Conservation (phyloP, 2,113 vertebrate genomes). For the Odontophorus gujanensis region DNA sequence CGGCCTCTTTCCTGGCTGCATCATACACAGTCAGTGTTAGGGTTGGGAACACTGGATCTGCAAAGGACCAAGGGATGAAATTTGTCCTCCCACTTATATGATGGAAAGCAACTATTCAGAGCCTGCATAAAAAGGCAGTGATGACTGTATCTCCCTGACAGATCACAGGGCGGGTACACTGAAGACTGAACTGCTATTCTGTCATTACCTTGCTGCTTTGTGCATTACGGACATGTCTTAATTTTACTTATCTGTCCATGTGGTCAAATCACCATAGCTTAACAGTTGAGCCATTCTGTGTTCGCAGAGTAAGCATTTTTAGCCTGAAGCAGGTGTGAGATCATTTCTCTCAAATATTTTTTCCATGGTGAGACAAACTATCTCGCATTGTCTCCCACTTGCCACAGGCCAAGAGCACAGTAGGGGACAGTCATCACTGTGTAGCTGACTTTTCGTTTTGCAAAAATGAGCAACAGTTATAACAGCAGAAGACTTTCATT, state of each 20-base stretch:
- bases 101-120: not conserved
- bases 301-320: constrained; percentile 3
- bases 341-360: constrained; percentile 36
- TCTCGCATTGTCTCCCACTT: constrained; percentile 27
- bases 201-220: not conserved
- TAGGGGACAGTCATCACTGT: constrained; percentile 26
- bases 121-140: not conserved
- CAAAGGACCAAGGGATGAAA: not conserved
- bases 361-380: constrained; percentile 13
- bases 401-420: constrained; percentile 46
- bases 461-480: not conserved
- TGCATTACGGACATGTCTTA: not conserved
- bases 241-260: not conserved
- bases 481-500: not conserved
- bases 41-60: not conserved
- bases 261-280: not conserved
- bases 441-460: constrained; percentile 7
- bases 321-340: constrained; percentile 66
- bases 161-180: not conserved
- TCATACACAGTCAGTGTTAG: not conserved
- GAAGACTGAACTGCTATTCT: not conserved
- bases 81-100: not conserved
- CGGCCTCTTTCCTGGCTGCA: not conserved
- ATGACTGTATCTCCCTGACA: not conserved
- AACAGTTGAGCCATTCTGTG: constrained; percentile 24